Evolutionary conservation across 2,113 vertebrate genomes (phyloP).

Genomic region (Scophthalmus maximus): DNA sequence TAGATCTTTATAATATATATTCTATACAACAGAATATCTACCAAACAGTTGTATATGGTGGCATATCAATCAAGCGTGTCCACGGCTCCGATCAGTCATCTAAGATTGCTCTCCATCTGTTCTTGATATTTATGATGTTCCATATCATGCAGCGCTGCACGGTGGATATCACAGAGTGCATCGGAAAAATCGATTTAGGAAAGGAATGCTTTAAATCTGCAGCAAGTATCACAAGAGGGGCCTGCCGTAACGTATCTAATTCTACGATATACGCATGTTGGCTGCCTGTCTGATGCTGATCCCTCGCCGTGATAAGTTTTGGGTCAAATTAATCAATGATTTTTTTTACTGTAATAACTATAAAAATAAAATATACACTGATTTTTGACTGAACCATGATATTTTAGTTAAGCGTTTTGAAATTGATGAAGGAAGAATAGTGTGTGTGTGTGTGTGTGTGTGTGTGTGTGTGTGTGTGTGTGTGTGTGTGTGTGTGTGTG

Average conservation of each 20-base stretch:
- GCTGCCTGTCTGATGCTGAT: neutral
- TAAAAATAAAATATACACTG: too few relatives aligned
- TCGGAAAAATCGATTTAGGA: neutral
- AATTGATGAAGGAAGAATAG: too few relatives aligned
- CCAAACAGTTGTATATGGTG: neutral
- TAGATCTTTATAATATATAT: too few relatives aligned
- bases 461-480: neutral
- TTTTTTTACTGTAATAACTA: too few relatives aligned
- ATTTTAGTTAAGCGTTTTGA: too few relatives aligned
- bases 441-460: neutral
- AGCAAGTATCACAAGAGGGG: neutral
- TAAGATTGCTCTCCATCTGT: conserved; percentile 5
- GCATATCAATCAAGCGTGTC: neutral
- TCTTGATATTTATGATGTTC: neutral
- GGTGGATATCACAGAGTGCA: neutral
- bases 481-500: neutral
- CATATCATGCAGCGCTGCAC: neutral
- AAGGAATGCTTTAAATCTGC: neutral
- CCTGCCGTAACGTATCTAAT: neutral
- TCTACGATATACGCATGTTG: neutral
- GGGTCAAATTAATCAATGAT: neutral
- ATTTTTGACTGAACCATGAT: neutral
- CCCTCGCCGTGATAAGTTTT: neutral
- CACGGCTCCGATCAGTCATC: neutral
- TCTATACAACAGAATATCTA: neutral